Evolutionary conservation across 1,140 invertebrate genomes (phyloP).

Genomic region (Melipona quadrifasciata): DNA sequence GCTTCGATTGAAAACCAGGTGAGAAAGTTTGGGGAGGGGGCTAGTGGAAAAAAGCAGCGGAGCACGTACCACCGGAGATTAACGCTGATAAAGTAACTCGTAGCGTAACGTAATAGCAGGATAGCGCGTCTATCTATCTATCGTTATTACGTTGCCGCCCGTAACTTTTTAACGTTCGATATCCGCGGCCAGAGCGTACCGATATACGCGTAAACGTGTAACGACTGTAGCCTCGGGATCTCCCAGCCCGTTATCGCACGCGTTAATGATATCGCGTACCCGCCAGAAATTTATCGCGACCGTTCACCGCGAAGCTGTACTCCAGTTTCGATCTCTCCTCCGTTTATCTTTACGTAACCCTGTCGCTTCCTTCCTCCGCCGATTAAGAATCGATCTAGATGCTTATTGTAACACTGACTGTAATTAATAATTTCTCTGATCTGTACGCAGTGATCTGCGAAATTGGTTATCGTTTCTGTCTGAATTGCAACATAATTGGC

Average conservation of each 20-base stretch:
- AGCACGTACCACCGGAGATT: constrained; percentile 35
- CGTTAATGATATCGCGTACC: constrained; percentile 29
- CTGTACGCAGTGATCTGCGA: no score
- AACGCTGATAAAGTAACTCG: constrained; percentile 46
- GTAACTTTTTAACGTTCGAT: constrained; percentile 33
- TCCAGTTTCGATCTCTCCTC: not conserved
- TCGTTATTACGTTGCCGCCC: constrained; percentile 7
- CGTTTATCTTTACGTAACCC: not conserved
- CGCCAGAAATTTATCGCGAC: constrained; percentile 17
- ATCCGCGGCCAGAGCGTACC: not conserved
- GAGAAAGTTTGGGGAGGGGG: constrained; percentile 9
- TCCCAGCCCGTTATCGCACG: constrained; percentile 7
- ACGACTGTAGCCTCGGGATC: constrained; percentile 24
- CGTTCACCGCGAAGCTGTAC: not conserved
- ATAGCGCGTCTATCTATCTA: not conserved
- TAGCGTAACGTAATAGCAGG: constrained; percentile 42
- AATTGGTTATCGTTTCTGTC: no score
- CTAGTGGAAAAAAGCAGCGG: not conserved
- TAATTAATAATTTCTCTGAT: no score
- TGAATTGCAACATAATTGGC: no score
- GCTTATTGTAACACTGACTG: no score
- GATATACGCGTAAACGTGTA: not conserved
- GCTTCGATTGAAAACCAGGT: constrained; percentile 41
- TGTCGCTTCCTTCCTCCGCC: not conserved
- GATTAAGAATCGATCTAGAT: not conserved